Percentiles rank a stretch among this genome's conserved stretches.
Conservation (phyloP, 2,888 invertebrate genomes). For the Caradrina kadenii region DNA sequence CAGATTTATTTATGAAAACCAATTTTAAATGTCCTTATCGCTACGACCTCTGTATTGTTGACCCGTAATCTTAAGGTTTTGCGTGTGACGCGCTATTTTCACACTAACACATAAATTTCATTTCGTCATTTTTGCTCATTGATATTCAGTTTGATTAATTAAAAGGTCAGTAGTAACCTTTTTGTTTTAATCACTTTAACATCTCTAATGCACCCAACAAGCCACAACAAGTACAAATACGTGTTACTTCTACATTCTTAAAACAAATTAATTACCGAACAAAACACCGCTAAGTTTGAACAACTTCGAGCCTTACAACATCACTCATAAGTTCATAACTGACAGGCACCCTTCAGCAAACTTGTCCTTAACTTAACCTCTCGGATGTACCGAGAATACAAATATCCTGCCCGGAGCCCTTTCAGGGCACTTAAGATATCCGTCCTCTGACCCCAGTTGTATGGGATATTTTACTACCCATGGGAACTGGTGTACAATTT, state of each 20-base stretch:
- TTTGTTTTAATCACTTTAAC: too few relatives aligned
- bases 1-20: too few relatives aligned
- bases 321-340: conserved; percentile 66
- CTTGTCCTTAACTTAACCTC: conserved; percentile 75
- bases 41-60: too few relatives aligned
- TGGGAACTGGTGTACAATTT: conserved; percentile 72
- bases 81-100: too few relatives aligned
- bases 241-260: not conserved
- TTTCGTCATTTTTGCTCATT: too few relatives aligned
- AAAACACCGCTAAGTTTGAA: conserved; percentile 22
- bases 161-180: too few relatives aligned
- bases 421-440: conserved; percentile 87
- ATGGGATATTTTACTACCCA: conserved; percentile 60
- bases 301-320: conserved; percentile 54
- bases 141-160: too few relatives aligned
- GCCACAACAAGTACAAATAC: not conserved
- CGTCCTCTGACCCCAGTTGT: conserved; percentile 74
- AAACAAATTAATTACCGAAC: conserved; percentile 23
- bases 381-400: conserved; percentile 88
- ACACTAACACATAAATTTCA: too few relatives aligned
- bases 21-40: too few relatives aligned
- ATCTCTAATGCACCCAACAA: too few relatives aligned
- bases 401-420: conserved; percentile 85
- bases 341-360: conserved; percentile 72
- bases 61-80: too few relatives aligned